Conservation (phyloP, 2,113 vertebrate species). For the Corvus cornix region DNA sequence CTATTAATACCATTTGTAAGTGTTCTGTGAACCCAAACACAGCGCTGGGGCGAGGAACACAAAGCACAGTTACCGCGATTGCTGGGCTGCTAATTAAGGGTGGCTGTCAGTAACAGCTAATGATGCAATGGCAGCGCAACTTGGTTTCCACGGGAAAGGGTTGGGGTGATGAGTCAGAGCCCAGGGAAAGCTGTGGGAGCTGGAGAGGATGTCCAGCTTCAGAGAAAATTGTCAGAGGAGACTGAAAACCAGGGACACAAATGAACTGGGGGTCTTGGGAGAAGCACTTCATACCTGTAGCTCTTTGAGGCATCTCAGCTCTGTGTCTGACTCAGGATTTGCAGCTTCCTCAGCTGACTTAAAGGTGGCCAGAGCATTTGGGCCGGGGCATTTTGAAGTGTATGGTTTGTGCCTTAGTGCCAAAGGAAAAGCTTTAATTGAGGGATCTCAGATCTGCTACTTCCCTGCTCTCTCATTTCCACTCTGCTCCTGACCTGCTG, state of each 20-base stretch:
- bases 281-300: neutral
- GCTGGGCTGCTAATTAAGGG: neutral
- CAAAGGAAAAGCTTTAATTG: neutral
- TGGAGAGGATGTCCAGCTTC: neutral
- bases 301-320: neutral
- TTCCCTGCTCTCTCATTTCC: neutral
- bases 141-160: neutral
- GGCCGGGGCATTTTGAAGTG: neutral
- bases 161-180: neutral
- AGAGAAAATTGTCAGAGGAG: neutral
- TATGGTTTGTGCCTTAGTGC: neutral
- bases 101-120: neutral
- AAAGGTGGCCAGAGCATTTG: neutral
- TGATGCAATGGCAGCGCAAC: neutral
- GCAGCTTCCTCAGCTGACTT: neutral
- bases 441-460: neutral
- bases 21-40: neutral
- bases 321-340: neutral
- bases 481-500: neutral
- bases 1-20: conserved; percentile 11
- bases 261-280: neutral
- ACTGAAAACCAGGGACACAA: neutral
- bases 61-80: neutral
- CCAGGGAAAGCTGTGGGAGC: neutral
- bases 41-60: neutral